Evolutionary conservation across 2,113 vertebrate genomes (phyloP).

Genomic region (Myanophis thanlyinensis): DNA sequence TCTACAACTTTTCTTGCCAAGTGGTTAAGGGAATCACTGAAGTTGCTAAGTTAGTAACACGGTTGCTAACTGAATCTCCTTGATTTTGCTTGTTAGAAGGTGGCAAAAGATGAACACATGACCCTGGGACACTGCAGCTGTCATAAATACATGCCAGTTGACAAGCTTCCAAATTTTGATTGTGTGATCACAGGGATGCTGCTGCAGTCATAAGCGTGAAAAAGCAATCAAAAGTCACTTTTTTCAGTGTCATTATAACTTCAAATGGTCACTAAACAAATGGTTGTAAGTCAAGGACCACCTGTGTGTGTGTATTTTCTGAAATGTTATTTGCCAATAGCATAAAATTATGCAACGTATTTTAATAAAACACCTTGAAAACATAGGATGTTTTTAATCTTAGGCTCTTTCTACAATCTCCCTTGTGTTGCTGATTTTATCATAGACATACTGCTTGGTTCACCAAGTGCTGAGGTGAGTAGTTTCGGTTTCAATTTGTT

Average conservation of each 20-base stretch:
- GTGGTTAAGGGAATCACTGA: not conserved
- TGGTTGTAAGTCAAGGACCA: not conserved
- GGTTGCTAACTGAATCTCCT: not conserved
- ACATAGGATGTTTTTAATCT: constrained; percentile 23
- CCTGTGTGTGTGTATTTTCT: not conserved
- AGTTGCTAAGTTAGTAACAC: not conserved
- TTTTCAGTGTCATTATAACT: not conserved
- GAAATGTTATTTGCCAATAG: not conserved
- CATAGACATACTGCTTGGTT: constrained; percentile 95
- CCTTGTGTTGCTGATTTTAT: constrained; percentile 95
- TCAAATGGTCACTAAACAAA: not conserved
- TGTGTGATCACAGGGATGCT: not conserved
- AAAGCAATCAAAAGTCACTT: not conserved
- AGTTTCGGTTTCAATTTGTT: not conserved
- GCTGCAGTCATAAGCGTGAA: not conserved
- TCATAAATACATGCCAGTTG: not conserved
- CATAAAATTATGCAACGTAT: not conserved
- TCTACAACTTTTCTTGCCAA: not conserved
- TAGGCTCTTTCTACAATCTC: constrained; percentile 94
- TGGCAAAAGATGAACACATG: not conserved
- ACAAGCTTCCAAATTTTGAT: not conserved
- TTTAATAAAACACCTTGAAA: not conserved
- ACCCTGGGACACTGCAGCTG: not conserved
- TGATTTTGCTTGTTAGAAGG: not conserved
- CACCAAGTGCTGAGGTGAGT: constrained; percentile 91